phyloP scores from a whole-genome alignment of 2,888 invertebrate genomes.

The Drosophila limbata region DNA sequence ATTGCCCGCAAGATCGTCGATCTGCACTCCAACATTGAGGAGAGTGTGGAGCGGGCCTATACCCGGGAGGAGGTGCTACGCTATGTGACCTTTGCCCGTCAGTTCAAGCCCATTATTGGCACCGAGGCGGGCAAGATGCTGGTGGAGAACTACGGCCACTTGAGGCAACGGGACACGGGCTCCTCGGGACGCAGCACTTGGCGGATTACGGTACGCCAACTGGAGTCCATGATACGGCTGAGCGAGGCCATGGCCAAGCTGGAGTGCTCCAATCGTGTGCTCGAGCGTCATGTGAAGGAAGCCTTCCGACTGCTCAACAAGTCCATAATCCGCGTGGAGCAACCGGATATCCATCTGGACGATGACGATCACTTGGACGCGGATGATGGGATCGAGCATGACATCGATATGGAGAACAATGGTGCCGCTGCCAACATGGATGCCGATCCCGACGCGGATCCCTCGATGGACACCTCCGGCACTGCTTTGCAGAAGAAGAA shows the following conservation, averaged over 20 bases:
- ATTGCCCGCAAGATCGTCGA: conserved; percentile 98
- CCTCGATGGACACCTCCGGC: conserved; percentile 41
- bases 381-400: conserved; percentile 86
- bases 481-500: conserved; percentile 88
- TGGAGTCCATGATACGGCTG: conserved; percentile 97
- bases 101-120: conserved; percentile 95
- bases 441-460: conserved; percentile 29
- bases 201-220: conserved; percentile 98
- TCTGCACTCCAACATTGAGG: conserved; percentile 94
- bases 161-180: conserved; percentile 93
- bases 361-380: conserved; percentile 88
- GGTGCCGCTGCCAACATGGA: conserved; percentile 61
- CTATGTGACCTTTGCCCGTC: conserved; percentile 98
- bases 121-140: conserved; percentile 93
- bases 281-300: conserved; percentile 95
- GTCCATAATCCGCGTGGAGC: conserved; percentile 98
- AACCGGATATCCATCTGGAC: conserved; percentile 97
- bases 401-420: conserved; percentile 86
- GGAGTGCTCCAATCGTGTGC: conserved; percentile 96
- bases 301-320: conserved; percentile 96
- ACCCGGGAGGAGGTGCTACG: conserved; percentile 95
- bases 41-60: conserved; percentile 92
- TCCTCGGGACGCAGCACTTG: conserved; percentile 91
- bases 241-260: conserved; percentile 98
- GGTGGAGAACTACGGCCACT: conserved; percentile 94